These are phyloP conservation scores for Hypomecis atomaria DNA, from an alignment of 2,888 invertebrate genomes.

Conservation along the genomic window DNA sequence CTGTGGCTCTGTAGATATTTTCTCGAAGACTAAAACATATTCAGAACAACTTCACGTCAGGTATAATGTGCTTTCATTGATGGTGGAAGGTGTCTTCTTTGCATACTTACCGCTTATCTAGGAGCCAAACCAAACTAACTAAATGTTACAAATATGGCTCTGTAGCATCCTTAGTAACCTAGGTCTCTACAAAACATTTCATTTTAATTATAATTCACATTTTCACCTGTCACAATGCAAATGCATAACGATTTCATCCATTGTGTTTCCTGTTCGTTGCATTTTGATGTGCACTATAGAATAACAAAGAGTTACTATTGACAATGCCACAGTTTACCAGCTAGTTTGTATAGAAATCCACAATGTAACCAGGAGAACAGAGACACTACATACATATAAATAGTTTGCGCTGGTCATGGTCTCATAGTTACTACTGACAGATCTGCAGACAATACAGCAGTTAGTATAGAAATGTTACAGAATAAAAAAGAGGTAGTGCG, in stretches of 20 bases:
- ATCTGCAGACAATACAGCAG: constrained; percentile 9
- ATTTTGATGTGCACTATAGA: constrained; percentile 10
- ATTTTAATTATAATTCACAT: background rate
- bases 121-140: too few relatives aligned
- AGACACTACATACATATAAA: background rate
- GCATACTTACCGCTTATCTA: too few relatives aligned
- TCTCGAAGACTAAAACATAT: too few relatives aligned
- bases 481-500: background rate
- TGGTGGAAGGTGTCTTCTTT: too few relatives aligned
- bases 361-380: background rate
- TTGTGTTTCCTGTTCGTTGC: constrained; percentile 29
- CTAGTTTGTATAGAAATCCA: background rate
- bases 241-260: constrained; percentile 32
- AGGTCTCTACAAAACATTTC: background rate
- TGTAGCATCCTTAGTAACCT: background rate
- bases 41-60: too few relatives aligned
- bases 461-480: constrained; percentile 5
- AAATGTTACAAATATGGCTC: too few relatives aligned
- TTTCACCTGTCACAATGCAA: constrained; percentile 16
- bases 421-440: background rate
- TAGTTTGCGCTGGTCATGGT: constrained; percentile 2
- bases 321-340: background rate
- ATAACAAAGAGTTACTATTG: constrained; percentile 2
- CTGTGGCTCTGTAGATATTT: too few relatives aligned
- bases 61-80: too few relatives aligned